Evolutionary conservation across 2,797 vertebrate genomes (phyloP), one percentile per base, ranked within the genome.

Genomic region (Argyrosomus regius): DNA sequence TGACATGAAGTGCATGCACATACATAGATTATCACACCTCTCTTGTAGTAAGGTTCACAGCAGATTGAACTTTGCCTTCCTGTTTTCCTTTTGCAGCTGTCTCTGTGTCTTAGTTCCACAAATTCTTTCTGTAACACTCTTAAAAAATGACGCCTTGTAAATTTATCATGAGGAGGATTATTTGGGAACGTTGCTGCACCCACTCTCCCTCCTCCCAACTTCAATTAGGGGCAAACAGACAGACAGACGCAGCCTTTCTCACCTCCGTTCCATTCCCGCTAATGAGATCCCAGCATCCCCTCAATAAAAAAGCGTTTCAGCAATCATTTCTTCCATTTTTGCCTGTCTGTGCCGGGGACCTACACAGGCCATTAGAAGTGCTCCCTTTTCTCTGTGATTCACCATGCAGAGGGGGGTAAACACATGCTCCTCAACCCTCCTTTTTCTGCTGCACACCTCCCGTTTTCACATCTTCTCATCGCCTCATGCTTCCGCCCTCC

Each of bases 241-340:
- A 78, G 87, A 77, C 65, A 87, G 77, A 70, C n/a, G 1, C 57
- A 84, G 67, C 53, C 85, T 69, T 45, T 80, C 77, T 86, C 85
- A 77, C 78, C 59, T 81, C 52, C 49, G 58, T 69, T 85, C 83
- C 69, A 67, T 87, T 65, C 75, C 54, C 26, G 49, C 87, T 93
- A 91, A 91, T 91, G 89, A 92, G 86, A 90, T 87, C 84, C 68
- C 89, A 86, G 88, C 87, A 89, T 78, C 76, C 78, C 84, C 72
- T 80, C 76, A 81, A 84, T 70, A 82, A 89, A 87, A 75, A 83
- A 81, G 22, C 28, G 0, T 79, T 85, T 71, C 78, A 80, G 77
- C 79, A 82, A 87, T 88, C 41, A 85, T 86, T 85, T 77, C 85
- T 87, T 86, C 84, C 73, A 69, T 88, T 88, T 88, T 76, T 81